Base-by-base conservation (phyloP, 2,113 vertebrate species). In the Muscicapa adusta region DNA sequence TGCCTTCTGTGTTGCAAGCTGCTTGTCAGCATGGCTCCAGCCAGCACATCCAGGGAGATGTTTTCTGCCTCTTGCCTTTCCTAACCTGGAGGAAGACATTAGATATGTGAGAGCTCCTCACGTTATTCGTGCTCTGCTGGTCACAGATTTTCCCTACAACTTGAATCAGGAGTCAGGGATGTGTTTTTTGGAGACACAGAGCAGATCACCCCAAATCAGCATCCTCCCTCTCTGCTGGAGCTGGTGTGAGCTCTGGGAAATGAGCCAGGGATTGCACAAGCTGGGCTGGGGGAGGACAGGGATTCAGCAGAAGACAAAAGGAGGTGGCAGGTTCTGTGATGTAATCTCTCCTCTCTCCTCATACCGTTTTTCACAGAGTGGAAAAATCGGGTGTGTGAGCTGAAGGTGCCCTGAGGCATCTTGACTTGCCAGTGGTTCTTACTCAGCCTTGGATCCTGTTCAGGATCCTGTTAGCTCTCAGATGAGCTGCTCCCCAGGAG, bases 1-100 rank as follows among this genome's bases (percentile, higher is more conserved):
- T 89, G 50, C 92, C 92, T 97, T 96, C 93, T 96, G 93, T 61
- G 90, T 65, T 65, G 82, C 91, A 96, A 94, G 96, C 94, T 93
- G 92, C 73, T 92, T 96, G 85, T 61, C 96, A 97, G 94, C 94
- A 3, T 91, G 95, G 60, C 20, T 90, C 82, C 82, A 66, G 71
- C 34, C 79, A 82, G 70, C 75, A 38, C 81, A 85, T 74, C 91
- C 89, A 87, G 31, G 63, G 65, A 58, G 56, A 43, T n/a, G 66
- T 68, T 68, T 86, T 36, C 48, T 75, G 25, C 50, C 87, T 91
- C 91, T 68, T 70, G 51, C 74, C 34, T 88, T 38, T 83, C 25
- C 72, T 58, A 60, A 91, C 92, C 91, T 28, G 15, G 51, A 73
- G 89, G 76, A 87, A 47, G 57, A 78, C 73, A 91, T 85, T 12